phyloP scores from a whole-genome alignment of 2,113 vertebrate genomes.

The Brachyistius frenatus region DNA sequence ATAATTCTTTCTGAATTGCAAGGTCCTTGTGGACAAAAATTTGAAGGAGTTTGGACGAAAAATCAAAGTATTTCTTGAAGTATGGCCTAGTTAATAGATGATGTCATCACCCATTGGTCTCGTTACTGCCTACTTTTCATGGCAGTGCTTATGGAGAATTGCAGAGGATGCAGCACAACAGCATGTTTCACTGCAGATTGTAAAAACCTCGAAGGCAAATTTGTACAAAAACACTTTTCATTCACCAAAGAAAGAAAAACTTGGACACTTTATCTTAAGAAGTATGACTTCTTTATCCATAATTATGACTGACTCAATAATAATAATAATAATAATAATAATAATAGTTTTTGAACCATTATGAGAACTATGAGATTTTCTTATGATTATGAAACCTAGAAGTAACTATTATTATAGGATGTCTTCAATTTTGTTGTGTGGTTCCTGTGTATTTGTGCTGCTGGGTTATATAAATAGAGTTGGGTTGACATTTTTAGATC shows the following conservation, averaged over 20 bases:
- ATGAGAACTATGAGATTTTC: no score
- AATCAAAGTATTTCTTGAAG: no score
- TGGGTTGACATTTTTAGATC: no score
- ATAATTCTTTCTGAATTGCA: not conserved
- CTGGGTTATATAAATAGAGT: no score
- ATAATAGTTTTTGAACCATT: no score
- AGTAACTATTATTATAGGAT: not conserved
- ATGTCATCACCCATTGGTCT: not conserved
- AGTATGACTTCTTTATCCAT: not conserved
- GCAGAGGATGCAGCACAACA: not conserved
- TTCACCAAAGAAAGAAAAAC: not conserved
- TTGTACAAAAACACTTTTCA: not conserved
- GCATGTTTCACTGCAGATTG: not conserved
- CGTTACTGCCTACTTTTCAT: not conserved
- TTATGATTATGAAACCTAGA: no score
- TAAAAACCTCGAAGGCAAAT: slow-evolving; percentile 1
- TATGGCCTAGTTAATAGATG: not conserved
- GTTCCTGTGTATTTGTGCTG: not conserved
- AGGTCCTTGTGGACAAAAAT: not conserved
- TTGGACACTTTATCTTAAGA: not conserved
- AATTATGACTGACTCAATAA: not conserved
- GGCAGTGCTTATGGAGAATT: not conserved
- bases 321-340: no score
- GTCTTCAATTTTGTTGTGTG: no score
- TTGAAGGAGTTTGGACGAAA: not conserved